These are phyloP conservation scores for Notoglanidium macrostoma DNA, from an alignment of 2,797 vertebrate genomes.

Conservation along the genomic window DNA sequence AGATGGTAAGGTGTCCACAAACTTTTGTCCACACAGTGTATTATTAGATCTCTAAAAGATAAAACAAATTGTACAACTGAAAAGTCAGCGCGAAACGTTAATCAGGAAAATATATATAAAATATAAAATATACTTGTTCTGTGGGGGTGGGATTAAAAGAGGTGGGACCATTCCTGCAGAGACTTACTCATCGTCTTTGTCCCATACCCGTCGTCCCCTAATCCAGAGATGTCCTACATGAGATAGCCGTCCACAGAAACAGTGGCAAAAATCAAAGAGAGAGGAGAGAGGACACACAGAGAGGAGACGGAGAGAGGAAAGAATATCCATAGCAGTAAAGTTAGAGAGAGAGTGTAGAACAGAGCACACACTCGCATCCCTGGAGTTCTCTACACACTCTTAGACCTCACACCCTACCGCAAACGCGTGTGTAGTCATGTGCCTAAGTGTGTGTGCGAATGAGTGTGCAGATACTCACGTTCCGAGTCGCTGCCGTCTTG, in stretches of 20 bases:
- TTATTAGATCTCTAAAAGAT: conserved; percentile 14
- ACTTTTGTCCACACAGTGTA: not conserved
- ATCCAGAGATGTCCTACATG: conserved; percentile 96
- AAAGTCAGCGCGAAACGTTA: not conserved
- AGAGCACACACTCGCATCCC: conserved; percentile 53
- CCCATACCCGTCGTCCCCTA: conserved; percentile 99
- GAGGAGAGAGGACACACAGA: conserved; percentile 68
- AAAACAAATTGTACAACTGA: not conserved
- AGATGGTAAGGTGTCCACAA: no score
- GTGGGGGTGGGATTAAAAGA: conserved; percentile 33
- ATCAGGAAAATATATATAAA: not conserved
- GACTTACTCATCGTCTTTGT: conserved; percentile 99
- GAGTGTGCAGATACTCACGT: conserved; percentile 86
- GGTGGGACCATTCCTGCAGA: conserved; percentile 82
- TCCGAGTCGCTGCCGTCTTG: conserved; percentile 95
- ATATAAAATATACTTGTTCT: conserved; percentile 44
- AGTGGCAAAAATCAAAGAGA: conserved; percentile 66
- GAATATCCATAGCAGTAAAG: conserved; percentile 86
- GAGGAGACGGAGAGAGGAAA: conserved; percentile 68
- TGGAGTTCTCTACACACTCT: conserved; percentile 73
- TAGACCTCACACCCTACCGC: conserved; percentile 50
- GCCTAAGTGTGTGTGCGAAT: conserved; percentile 47
- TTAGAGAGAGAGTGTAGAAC: conserved; percentile 75
- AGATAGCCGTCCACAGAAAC: conserved; percentile 80
- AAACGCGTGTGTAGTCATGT: conserved; percentile 43